These are phyloP conservation scores for Ctenodactylus gundi DNA, from an alignment of 2,113 vertebrate genomes.

Conservation along the genomic window DNA sequence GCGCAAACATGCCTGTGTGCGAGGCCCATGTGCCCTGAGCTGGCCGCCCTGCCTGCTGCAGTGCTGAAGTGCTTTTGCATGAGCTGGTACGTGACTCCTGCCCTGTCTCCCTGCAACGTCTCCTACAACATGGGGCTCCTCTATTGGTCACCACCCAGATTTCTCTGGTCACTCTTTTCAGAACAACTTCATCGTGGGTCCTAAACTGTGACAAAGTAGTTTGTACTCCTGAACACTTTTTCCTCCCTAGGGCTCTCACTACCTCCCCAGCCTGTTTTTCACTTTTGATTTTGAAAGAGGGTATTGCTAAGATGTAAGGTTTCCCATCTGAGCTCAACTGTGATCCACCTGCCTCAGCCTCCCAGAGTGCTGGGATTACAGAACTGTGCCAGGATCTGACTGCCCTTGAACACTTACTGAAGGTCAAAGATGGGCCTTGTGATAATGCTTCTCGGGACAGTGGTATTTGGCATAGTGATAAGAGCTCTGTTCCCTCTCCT, in stretches of 20 bases:
- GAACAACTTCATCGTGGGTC: neutral
- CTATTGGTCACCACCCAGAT: neutral
- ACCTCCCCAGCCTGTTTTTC: too few species aligned
- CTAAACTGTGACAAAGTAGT: neutral
- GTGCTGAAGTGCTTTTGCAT: neutral
- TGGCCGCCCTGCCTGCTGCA: neutral
- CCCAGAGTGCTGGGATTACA: too few species aligned
- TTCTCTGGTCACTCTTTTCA: neutral
- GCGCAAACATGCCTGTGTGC: neutral
- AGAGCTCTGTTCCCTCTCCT: neutral
- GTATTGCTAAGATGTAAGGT: too few species aligned
- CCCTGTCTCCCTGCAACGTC: neutral
- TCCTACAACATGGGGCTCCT: neutral
- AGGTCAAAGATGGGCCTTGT: neutral
- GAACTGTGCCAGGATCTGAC: too few species aligned
- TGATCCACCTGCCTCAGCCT: too few species aligned
- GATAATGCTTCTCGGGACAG: neutral
- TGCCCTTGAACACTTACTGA: too few species aligned
- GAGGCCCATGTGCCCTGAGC: neutral
- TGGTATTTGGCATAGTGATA: neutral
- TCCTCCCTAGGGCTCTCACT: too few species aligned
- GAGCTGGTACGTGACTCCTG: neutral
- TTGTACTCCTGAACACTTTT: neutral
- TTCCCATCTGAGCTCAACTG: too few species aligned
- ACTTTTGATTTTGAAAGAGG: too few species aligned